These are phyloP conservation scores for Montipora capitata DNA, from an alignment of 92 coral and sea anemone species.

Conservation along the genomic window DNA sequence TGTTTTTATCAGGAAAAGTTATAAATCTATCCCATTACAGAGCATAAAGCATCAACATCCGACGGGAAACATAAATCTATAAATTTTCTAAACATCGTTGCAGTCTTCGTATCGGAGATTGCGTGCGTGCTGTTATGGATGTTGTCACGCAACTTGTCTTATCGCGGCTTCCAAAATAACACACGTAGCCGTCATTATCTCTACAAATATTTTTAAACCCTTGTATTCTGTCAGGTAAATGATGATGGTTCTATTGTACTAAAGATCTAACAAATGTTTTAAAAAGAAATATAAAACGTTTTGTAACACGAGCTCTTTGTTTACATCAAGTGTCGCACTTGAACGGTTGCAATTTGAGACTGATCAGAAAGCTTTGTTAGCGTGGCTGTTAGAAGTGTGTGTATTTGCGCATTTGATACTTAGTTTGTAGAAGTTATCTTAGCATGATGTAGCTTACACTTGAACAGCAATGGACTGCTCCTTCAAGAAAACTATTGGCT, in stretches of 20 bases:
- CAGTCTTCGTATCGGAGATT: not conserved
- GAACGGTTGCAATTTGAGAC: not conserved
- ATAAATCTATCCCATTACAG: conserved; percentile 22
- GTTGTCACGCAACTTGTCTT: conserved; percentile 50
- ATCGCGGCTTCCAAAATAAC: conserved; percentile 64
- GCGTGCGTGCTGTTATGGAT: conserved; percentile 30
- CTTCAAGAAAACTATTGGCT: not conserved
- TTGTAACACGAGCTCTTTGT: conserved; percentile 52
- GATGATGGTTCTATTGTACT: too few species aligned
- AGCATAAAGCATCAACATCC: conserved; percentile 2
- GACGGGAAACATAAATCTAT: conserved; percentile 3
- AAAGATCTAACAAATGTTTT: too few species aligned
- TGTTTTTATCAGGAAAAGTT: conserved; percentile 22
- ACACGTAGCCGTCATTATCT: conserved; percentile 62
- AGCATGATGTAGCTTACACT: conserved; percentile 61
- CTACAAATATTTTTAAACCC: conserved; percentile 59
- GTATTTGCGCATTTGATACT: conserved; percentile 24
- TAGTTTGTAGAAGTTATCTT: conserved; percentile 39
- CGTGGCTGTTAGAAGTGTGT: too few species aligned
- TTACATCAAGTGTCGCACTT: conserved; percentile 34
- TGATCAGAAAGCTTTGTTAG: too few species aligned
- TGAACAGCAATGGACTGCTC: conserved; percentile 44
- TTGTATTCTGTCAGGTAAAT: conserved; percentile 30
- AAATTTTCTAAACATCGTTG: conserved; percentile 4
- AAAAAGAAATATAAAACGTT: conserved; percentile 37